Base-by-base conservation (phyloP, 1,140 invertebrate genomes). In the Helicoverpa armigera region DNA sequence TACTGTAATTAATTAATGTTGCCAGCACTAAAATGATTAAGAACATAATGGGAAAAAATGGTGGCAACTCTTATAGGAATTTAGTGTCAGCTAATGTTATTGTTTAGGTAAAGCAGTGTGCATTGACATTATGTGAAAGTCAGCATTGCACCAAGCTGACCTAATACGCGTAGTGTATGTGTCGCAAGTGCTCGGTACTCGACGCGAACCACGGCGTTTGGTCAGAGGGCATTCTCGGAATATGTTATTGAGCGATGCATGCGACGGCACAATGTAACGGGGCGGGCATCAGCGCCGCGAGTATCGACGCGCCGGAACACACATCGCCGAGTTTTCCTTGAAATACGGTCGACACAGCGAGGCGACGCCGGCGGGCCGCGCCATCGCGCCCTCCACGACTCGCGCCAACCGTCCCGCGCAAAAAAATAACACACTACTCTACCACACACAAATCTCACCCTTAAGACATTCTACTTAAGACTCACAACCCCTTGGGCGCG, bases 331-430 rank as follows among this genome's bases (percentile, higher is more conserved):
- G 86, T 91, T 94, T 94, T 94, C 91, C 91, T 94, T 92, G 92
- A 93, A 93, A 91, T 92, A 90, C 88, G 85, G 82, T 83, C 86
- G 76, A 82, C 87, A 89, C 72, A 79, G 31, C 76, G 58, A 82
- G 86, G 86, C 85, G 89, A 88, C 88, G 89, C 90, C 88, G 90
- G 83, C 88, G 84, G 83, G 76, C 82, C 86, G 87, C 85, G 87
- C 78, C 80, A 85, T 86, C 87, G 88, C 89, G 87, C 88, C 87
- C 85, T 87, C 75, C 79, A 80, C 80, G 83, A 82, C 84, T 88
- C 91, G 88, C 93, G 92, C 90, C 93, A 94, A 94, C 85, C 89
- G 91, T 92, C 92, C 93, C 91, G 92, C 93, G 92, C 90, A 94
- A 94, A 94, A 93, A 94, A 94, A 93, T 91, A 92, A 92, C 90